These are phyloP conservation scores for Hyalella azteca DNA, from an alignment of 2,888 invertebrate genomes.

Conservation along the genomic window DNA sequence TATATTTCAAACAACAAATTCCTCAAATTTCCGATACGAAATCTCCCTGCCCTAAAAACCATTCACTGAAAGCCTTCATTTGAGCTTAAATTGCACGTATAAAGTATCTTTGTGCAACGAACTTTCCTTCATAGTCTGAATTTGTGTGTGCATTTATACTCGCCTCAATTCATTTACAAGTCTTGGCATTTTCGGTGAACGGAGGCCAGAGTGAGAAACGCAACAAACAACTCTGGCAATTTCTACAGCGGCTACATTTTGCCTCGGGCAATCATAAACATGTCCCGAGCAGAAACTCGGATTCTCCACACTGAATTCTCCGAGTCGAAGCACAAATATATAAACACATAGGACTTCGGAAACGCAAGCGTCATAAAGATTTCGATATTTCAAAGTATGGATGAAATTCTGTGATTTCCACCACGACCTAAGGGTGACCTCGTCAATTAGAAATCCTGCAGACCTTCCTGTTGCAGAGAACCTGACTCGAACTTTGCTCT, in stretches of 20 bases:
- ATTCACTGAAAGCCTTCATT: too few relatives aligned
- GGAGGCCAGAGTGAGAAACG: background rate
- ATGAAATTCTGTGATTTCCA: slow-evolving; percentile 4
- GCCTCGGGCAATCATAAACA: slow-evolving; percentile 27
- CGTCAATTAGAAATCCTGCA: too few relatives aligned
- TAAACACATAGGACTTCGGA: slow-evolving; percentile 32
- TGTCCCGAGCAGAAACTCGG: slow-evolving; percentile 9
- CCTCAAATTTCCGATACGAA: too few relatives aligned
- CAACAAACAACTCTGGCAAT: slow-evolving; percentile 13
- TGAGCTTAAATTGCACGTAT: too few relatives aligned
- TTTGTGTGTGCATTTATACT: too few relatives aligned
- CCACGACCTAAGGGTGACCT: too few relatives aligned
- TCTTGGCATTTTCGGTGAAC: background rate
- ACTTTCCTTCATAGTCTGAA: too few relatives aligned
- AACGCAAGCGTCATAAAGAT: background rate
- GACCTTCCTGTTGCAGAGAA: too few relatives aligned
- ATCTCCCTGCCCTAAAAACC: too few relatives aligned
- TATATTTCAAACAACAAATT: too few relatives aligned
- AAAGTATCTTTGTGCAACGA: too few relatives aligned
- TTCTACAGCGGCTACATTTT: slow-evolving; percentile 21
- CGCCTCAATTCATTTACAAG: background rate
- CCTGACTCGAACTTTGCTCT: too few relatives aligned
- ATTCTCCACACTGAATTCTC: slow-evolving; percentile 20
- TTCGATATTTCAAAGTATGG: slow-evolving; percentile 23
- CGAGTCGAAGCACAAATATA: slow-evolving; percentile 22